Evolutionary conservation across 2,113 vertebrate species (phyloP), one percentile per base, ranked within the genome.

Genomic region (Solea senegalensis): DNA sequence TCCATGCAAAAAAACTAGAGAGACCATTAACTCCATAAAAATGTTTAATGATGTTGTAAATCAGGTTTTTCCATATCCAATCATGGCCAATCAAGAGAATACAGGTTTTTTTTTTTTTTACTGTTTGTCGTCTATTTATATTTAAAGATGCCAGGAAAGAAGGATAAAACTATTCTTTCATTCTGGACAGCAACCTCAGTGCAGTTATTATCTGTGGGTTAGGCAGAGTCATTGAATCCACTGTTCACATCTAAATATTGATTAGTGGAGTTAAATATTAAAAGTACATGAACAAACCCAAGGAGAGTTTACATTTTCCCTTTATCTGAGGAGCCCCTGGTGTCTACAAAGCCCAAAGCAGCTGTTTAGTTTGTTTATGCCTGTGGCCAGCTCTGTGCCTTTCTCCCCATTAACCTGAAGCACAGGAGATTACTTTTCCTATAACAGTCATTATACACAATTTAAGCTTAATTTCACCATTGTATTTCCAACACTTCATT

Each of bases 291-390:
- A 59, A 59, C 41, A 44, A 59, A 15, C 21, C 43, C 12, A 26
- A 8, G 7, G 41, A 45, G 58, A 60, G 7, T 27, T 45, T 27
- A 45, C 21, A n/a, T 48, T 46, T 49, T 7, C 27, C 48, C 14
- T n/a, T 63, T 15, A 39, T 39, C 15, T 62, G 59, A 4, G 57
- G 40, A 21, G 16, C 11, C 41, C 0, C 21, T 9, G 7, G 41
- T 44, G 43, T 11, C n/a, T 14, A 3, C 9, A 21, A 16, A 28
- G 9, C 45, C 15, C 28, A 16, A 40, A 16, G 46, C 45, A 50
- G 46, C 15, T 39, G 28, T 10, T 46, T 15, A 46, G 7, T 12
- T n/a, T 63, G 61, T 63, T 50, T 63, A 50, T 63, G 46, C 46
- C 46, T 12, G 5, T n/a, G 61, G 61, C 6, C 15, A 12, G 27